A percentile compares a stretch with the other conserved stretches of the same genome.
phyloP scores from a whole-genome alignment of 2,113 vertebrate species.

The Chitala chitala region DNA sequence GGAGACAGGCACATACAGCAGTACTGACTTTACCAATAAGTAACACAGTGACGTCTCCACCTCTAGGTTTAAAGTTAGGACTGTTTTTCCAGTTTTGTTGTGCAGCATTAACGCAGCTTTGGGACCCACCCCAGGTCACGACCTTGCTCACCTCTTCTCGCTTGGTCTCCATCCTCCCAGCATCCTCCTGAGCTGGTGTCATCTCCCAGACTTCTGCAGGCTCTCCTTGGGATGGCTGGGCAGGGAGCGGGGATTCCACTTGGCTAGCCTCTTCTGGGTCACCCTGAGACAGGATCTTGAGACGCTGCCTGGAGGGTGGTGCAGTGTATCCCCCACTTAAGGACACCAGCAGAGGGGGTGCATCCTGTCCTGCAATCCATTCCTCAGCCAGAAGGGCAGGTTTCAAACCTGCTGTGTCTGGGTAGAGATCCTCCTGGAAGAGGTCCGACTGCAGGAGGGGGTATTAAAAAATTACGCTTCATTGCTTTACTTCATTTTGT shows the following conservation, averaged over 20 bases:
- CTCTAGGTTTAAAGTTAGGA: no score
- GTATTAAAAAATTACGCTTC: background rate
- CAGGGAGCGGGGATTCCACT: conserved; percentile 26
- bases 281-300: conserved; percentile 47
- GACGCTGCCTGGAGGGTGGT: conserved; percentile 58
- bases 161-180: conserved; percentile 48
- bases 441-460: conserved; percentile 61
- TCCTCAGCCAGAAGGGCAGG: conserved; percentile 65
- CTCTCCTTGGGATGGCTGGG: conserved; percentile 40
- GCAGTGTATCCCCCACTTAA: conserved; percentile 59
- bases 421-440: conserved; percentile 68
- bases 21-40: no score
- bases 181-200: conserved; percentile 31
- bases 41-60: no score
- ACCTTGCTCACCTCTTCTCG: conserved; percentile 51
- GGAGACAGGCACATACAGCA: background rate
- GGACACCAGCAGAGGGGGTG: conserved; percentile 55
- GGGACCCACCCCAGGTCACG: background rate
- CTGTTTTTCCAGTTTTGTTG: background rate
- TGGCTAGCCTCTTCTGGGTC: conserved; percentile 29
- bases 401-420: conserved; percentile 62
- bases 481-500: background rate
- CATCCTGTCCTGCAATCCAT: conserved; percentile 69
- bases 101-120: background rate
- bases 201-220: conserved; percentile 38